Conservation (phyloP, 2,888 invertebrate species). For the Siphonodentalium dalli region DNA sequence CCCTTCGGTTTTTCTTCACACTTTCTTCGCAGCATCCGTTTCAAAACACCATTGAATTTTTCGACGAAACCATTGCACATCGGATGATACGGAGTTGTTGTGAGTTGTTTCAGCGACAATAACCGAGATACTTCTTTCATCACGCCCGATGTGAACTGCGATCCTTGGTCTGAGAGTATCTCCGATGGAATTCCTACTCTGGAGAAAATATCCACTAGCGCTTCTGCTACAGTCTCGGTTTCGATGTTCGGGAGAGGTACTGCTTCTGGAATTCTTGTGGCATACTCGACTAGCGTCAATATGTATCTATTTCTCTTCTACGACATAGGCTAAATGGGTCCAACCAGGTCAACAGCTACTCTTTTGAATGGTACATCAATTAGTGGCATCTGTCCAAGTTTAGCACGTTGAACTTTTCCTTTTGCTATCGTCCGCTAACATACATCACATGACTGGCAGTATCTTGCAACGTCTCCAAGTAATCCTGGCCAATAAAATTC, state of each 20-base stretch:
- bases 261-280: constrained; percentile 31
- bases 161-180: constrained; percentile 25
- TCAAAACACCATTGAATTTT: constrained; percentile 26
- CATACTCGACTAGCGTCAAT: constrained; percentile 29
- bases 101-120: constrained; percentile 18
- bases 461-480: constrained; percentile 13
- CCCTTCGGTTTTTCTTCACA: constrained; percentile 19
- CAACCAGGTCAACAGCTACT: constrained; percentile 27
- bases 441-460: constrained; percentile 20
- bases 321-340: constrained; percentile 22
- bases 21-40: constrained; percentile 18
- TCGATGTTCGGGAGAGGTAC: constrained; percentile 19
- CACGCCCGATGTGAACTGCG: constrained; percentile 29
- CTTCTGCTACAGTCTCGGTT: constrained; percentile 25
- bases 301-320: constrained; percentile 26
- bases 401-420: constrained; percentile 6
- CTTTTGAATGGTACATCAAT: constrained; percentile 31
- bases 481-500: constrained; percentile 28
- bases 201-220: constrained; percentile 22
- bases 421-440: no score
- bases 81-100: constrained; percentile 11
- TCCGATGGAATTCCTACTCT: constrained; percentile 29
- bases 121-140: constrained; percentile 23
- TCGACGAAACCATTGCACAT: constrained; percentile 26
- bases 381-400: constrained; percentile 24